These are phyloP conservation scores for Halesus radiatus DNA, from an alignment of 1,140 invertebrate genomes.

Conservation along the genomic window DNA sequence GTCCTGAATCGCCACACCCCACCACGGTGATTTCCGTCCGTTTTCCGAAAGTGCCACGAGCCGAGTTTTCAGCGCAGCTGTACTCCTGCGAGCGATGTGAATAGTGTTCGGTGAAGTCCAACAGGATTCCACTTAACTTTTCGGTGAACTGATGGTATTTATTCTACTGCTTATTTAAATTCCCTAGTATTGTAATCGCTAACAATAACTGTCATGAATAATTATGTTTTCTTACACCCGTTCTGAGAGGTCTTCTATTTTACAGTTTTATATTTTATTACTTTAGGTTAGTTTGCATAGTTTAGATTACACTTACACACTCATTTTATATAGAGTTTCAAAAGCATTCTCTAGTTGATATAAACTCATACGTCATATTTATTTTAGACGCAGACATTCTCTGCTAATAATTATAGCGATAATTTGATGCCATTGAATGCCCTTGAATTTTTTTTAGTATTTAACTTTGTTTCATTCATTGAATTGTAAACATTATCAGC, in stretches of 20 bases:
- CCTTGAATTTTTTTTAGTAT: slow-evolving; percentile 17
- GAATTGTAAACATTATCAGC: slow-evolving; percentile 7
- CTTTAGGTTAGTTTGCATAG: too few species aligned
- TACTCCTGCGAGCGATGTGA: slow-evolving; percentile 9
- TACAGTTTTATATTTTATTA: too few species aligned
- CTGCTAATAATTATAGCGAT: not conserved
- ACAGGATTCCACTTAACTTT: slow-evolving; percentile 10
- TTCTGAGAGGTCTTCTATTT: too few species aligned
- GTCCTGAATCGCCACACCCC: not conserved
- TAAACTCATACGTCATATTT: not conserved
- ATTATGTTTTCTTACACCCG: too few species aligned
- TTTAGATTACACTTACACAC: too few species aligned
- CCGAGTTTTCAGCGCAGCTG: slow-evolving; percentile 9
- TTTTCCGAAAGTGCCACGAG: slow-evolving; percentile 10
- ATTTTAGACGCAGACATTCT: not conserved
- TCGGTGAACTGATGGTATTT: slow-evolving; percentile 28
- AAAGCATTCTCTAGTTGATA: too few species aligned
- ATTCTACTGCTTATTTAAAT: not conserved
- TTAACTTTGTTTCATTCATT: slow-evolving; percentile 11
- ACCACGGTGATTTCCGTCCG: not conserved
- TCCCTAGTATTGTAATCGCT: too few species aligned
- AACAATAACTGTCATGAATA: too few species aligned
- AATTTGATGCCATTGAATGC: slow-evolving; percentile 4
- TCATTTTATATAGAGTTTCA: too few species aligned
- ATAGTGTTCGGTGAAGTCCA: slow-evolving; percentile 2